A percentile compares a stretch with the other conserved stretches of the same genome.
phyloP scores from a whole-genome alignment of 2,888 invertebrate species.

The Tridacna gigas region DNA sequence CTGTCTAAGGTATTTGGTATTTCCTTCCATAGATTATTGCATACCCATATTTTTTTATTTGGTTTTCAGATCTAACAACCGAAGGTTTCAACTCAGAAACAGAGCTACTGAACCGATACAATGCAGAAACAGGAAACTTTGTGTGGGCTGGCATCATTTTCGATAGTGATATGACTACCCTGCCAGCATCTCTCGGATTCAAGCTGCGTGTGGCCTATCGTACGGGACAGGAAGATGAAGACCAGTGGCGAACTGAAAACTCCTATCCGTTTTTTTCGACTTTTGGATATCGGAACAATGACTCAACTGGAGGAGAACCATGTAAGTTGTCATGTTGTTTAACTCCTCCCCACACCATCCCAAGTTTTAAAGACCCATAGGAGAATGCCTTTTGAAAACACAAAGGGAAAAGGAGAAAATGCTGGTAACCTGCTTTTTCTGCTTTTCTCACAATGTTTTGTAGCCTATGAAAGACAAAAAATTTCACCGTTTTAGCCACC shows the following conservation, averaged over 20 bases:
- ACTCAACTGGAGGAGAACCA: constrained; percentile 56
- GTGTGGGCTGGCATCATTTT: constrained; percentile 68
- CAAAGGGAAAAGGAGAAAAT: no score
- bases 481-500: no score
- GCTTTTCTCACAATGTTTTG: no score
- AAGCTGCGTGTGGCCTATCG: constrained; percentile 63
- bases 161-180: constrained; percentile 31
- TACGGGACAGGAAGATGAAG: background rate
- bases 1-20: no score
- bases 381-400: no score
- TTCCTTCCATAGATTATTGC: background rate
- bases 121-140: constrained; percentile 24
- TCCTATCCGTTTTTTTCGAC: constrained; percentile 64
- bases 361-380: no score
- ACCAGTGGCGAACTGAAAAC: constrained; percentile 61
- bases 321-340: constrained; percentile 41
- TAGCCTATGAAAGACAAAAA: no score
- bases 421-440: no score
- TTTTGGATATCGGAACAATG: constrained; percentile 61
- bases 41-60: background rate
- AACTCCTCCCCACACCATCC: no score
- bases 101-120: constrained; percentile 39
- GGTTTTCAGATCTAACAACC: constrained; percentile 28
- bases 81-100: constrained; percentile 37
- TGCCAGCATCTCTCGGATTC: constrained; percentile 55